A percentile compares a stretch with the other conserved stretches of the same genome.
Conservation (phyloP, 92 coral and sea anemone species). For the Bergia sp. region DNA sequence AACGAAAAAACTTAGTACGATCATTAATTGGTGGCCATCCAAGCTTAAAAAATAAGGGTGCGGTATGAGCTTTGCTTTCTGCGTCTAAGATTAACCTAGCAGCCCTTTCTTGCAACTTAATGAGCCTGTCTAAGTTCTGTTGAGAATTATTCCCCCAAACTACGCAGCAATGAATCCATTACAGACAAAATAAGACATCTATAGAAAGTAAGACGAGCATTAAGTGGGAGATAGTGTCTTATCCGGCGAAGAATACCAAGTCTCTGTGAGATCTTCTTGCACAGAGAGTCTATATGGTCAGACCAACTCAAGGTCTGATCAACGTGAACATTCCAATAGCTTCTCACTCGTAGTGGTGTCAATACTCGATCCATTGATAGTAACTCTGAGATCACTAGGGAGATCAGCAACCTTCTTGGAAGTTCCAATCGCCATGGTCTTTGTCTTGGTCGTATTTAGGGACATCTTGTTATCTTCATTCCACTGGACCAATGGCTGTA, state of each 20-base stretch:
- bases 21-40: constrained; percentile 33
- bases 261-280: constrained; percentile 36
- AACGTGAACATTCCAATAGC: constrained; percentile 6
- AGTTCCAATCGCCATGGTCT: constrained; percentile 29
- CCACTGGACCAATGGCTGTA: neutral
- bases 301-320: constrained; percentile 41
- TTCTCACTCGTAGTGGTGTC: neutral
- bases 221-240: constrained; percentile 41
- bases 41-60: constrained; percentile 33
- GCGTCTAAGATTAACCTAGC: constrained; percentile 36
- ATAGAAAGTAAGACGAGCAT: constrained; percentile 28
- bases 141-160: constrained; percentile 8
- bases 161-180: constrained; percentile 47
- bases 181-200: constrained; percentile 15
- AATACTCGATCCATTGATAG: constrained; percentile 17
- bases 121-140: neutral
- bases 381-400: neutral
- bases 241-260: constrained; percentile 42
- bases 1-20: constrained; percentile 5
- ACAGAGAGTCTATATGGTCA: neutral
- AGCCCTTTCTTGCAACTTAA: neutral
- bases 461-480: constrained; percentile 32
- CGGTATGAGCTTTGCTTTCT: neutral
- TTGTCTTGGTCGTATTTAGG: constrained; percentile 22
- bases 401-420: constrained; percentile 28